A percentile compares a stretch with the other conserved stretches of the same genome.
Evolutionary conservation across 2,113 vertebrate genomes (phyloP).

Genomic region (Antigone vipio): DNA sequence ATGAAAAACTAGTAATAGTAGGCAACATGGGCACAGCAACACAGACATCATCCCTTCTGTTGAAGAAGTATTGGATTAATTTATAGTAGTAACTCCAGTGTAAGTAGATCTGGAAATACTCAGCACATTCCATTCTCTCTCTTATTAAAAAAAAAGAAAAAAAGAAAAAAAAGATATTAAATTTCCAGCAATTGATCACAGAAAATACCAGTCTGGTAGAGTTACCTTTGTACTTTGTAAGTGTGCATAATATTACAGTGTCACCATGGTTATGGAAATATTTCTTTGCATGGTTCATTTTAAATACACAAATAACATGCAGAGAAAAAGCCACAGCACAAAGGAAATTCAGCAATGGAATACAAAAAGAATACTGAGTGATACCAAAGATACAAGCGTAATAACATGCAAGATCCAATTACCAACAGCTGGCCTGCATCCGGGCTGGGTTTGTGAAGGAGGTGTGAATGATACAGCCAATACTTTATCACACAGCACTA

Average conservation of each 20-base stretch:
- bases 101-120: slow-evolving; percentile 29
- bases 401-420: not conserved
- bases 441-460: not conserved
- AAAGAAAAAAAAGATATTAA: not conserved
- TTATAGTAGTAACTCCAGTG: not conserved
- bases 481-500: not conserved
- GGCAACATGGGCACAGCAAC: not conserved
- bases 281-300: not conserved
- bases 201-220: not conserved
- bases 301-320: not conserved
- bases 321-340: not conserved
- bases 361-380: not conserved
- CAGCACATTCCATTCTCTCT: not conserved
- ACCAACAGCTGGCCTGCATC: not conserved
- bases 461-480: not conserved
- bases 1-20: not conserved
- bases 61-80: not conserved
- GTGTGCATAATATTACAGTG: not conserved
- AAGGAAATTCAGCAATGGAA: not conserved
- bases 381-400: not conserved
- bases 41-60: not conserved
- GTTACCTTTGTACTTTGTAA: not conserved
- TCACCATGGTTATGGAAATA: slow-evolving; percentile 23
- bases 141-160: not conserved
- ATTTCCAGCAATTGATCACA: slow-evolving; percentile 13